Conservation (phyloP, 2,113 vertebrate genomes). For the Zosterops lateralis region DNA sequence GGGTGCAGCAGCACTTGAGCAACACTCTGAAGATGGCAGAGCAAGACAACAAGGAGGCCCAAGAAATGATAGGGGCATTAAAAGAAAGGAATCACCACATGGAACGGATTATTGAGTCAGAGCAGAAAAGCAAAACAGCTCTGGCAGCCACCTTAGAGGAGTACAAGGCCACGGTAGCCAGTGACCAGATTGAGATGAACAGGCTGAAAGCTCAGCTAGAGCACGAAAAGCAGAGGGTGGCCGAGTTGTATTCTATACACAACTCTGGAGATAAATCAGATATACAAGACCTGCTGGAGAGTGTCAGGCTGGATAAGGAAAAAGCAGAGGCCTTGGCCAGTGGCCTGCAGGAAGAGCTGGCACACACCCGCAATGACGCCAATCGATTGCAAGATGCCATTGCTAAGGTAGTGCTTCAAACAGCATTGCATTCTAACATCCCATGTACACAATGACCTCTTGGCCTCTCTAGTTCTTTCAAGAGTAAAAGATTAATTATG, state of each 20-base stretch:
- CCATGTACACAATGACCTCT: fast-evolving
- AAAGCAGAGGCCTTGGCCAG: slow-evolving; percentile 86
- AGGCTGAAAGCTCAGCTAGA: slow-evolving; percentile 88
- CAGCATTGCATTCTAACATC: background rate
- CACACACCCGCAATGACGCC: slow-evolving; percentile 83
- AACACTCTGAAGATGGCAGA: slow-evolving; percentile 96
- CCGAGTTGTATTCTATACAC: slow-evolving; percentile 90
- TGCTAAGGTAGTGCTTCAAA: slow-evolving; percentile 79
- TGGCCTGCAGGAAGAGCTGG: slow-evolving; percentile 84
- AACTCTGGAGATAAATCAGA: slow-evolving; percentile 88
- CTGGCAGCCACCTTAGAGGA: slow-evolving; percentile 84
- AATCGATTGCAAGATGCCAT: slow-evolving; percentile 84
- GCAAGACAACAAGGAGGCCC: slow-evolving; percentile 93
- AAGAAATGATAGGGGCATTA: slow-evolving; percentile 88
- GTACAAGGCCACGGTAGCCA: slow-evolving; percentile 82
- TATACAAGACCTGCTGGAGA: slow-evolving; percentile 89
- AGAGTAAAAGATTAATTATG: background rate
- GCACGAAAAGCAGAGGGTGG: slow-evolving; percentile 89
- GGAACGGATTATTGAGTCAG: slow-evolving; percentile 88
- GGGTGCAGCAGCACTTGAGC: slow-evolving; percentile 94
- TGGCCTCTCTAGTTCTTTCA: background rate
- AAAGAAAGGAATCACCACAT: slow-evolving; percentile 93
- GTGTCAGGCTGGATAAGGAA: slow-evolving; percentile 87
- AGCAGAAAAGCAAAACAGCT: slow-evolving; percentile 82
- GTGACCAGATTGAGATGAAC: slow-evolving; percentile 86